phyloP scores from a whole-genome alignment of 2,888 invertebrate genomes.

The Atherix ibis region DNA sequence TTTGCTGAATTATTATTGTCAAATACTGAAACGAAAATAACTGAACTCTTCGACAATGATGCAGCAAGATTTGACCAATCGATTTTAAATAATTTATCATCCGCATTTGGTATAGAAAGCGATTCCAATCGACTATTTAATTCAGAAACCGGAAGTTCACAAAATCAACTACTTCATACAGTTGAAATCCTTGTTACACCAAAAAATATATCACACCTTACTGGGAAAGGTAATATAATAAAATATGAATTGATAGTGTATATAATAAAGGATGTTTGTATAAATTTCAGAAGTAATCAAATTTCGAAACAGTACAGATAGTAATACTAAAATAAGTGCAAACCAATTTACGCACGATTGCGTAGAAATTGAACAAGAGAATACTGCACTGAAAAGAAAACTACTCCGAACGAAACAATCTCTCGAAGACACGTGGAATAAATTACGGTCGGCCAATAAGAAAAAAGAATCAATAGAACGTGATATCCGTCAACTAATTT shows the following conservation, averaged over 20 bases:
- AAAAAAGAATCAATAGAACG: slow-evolving; percentile 69
- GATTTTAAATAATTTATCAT: slow-evolving; percentile 43
- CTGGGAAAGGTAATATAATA: too few species aligned
- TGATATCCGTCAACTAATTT: slow-evolving; percentile 65
- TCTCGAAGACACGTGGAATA: slow-evolving; percentile 59
- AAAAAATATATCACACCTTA: too few species aligned
- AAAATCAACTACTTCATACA: not conserved
- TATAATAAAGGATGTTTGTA: too few species aligned
- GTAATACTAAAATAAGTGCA: too few species aligned
- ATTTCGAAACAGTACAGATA: too few species aligned
- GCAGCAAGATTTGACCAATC: slow-evolving; percentile 29
- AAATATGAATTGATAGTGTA: too few species aligned
- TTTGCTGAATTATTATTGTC: too few species aligned
- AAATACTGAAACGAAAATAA: slow-evolving; percentile 37
- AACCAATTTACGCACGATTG: slow-evolving; percentile 33
- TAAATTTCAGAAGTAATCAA: too few species aligned
- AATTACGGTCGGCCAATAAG: slow-evolving; percentile 60
- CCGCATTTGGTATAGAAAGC: slow-evolving; percentile 82
- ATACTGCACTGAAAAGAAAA: slow-evolving; percentile 51
- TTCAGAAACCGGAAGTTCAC: slow-evolving; percentile 15
- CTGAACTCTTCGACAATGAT: slow-evolving; percentile 22
- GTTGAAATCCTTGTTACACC: too few species aligned
- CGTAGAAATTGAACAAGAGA: slow-evolving; percentile 44
- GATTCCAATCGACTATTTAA: slow-evolving; percentile 52
- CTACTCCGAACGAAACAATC: slow-evolving; percentile 54